A percentile compares a stretch with the other conserved stretches of the same genome.
Evolutionary conservation across 2,888 invertebrate species (phyloP).

Genomic region (Seira sanloemensis): DNA sequence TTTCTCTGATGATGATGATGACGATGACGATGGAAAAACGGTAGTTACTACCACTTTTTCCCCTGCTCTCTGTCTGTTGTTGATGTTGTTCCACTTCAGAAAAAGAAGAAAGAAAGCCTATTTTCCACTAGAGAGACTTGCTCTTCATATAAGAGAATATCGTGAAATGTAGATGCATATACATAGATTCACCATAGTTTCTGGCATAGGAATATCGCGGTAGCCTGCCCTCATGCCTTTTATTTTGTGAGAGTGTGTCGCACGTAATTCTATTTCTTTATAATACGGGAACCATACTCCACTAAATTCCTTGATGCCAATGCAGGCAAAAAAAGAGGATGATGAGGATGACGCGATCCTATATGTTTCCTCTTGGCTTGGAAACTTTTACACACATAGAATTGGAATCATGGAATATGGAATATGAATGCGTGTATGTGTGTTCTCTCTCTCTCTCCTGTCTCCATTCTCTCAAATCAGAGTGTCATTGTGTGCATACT

Average conservation of each 20-base stretch:
- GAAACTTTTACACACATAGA: not conserved
- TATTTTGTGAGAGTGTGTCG: not conserved
- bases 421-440: not conserved
- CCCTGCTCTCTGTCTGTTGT: constrained; percentile 5
- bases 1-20: constrained; percentile 18
- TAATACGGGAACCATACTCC: constrained; percentile 26
- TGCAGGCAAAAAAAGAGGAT: constrained; percentile 1
- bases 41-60: constrained; percentile 32
- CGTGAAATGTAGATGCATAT: not conserved
- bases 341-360: not conserved
- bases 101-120: not conserved
- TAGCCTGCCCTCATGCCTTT: constrained; percentile 26
- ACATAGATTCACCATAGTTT: not conserved
- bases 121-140: not conserved
- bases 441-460: not conserved
- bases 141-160: not conserved
- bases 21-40: constrained; percentile 36
- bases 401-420: not conserved
- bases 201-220: not conserved
- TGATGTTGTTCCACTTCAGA: constrained; percentile 40
- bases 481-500: constrained; percentile 38
- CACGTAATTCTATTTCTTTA: constrained; percentile 39
- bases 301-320: constrained; percentile 21
- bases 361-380: constrained; percentile 2
- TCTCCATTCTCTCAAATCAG: not conserved